Percentiles rank a stretch among this genome's conserved stretches.
phyloP scores from a whole-genome alignment of 2,888 invertebrate species.

The Pyrocoelia pectoralis region DNA sequence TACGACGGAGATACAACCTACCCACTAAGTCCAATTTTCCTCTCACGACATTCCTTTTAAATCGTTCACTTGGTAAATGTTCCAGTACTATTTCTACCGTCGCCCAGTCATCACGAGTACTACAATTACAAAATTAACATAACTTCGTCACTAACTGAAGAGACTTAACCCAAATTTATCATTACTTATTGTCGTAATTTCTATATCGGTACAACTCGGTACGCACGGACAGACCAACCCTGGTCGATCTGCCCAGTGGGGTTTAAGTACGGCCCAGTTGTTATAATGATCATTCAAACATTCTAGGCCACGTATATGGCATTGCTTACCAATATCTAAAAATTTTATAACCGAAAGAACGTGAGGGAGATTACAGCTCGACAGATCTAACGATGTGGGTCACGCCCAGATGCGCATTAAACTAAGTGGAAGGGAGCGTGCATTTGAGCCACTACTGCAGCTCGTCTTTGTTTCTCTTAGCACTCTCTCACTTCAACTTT shows the following conservation, averaged over 20 bases:
- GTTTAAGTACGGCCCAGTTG: conserved; percentile 71
- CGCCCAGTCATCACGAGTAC: conserved; percentile 52
- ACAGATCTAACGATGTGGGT: no score
- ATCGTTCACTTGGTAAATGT: conserved; percentile 73
- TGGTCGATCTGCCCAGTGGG: conserved; percentile 69
- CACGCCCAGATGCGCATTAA: no score
- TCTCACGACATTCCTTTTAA: conserved; percentile 70
- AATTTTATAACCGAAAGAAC: neutral
- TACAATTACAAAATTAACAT: conserved; percentile 37
- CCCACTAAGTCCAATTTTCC: conserved; percentile 73
- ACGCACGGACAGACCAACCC: conserved; percentile 74
- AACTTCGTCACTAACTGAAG: conserved; percentile 31
- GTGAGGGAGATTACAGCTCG: no score
- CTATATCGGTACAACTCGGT: conserved; percentile 76
- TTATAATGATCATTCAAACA: conserved; percentile 70
- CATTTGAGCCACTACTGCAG: no score
- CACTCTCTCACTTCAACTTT: no score
- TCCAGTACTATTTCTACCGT: conserved; percentile 69
- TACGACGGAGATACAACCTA: conserved; percentile 48
- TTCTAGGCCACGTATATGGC: conserved; percentile 71
- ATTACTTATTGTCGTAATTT: conserved; percentile 70
- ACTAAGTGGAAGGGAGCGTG: no score
- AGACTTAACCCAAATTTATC: conserved; percentile 55
- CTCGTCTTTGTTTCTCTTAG: no score
- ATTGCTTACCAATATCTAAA: conserved; percentile 62